Evolutionary conservation across 2,113 vertebrate species (phyloP).

Genomic region (Narcine bancroftii): DNA sequence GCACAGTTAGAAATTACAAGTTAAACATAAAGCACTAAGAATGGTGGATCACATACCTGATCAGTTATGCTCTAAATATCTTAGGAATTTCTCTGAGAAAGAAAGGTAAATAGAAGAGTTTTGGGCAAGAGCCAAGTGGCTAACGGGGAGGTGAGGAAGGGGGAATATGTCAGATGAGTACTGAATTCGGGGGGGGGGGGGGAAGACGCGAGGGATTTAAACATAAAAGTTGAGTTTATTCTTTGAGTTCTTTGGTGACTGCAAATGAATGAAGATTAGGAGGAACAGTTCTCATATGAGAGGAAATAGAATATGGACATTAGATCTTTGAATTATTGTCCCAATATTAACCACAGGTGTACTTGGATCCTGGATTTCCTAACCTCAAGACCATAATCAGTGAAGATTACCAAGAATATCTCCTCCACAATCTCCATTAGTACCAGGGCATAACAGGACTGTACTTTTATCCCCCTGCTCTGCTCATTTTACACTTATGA

Average conservation of each 20-base stretch:
- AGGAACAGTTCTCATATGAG: background rate
- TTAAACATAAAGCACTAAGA: background rate
- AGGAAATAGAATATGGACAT: background rate
- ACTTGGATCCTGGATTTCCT: no score
- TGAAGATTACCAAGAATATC: no score
- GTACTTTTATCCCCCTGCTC: no score
- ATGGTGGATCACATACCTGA: background rate
- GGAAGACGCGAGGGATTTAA: background rate
- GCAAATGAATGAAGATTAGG: background rate
- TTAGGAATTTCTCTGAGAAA: background rate
- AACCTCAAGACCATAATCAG: no score
- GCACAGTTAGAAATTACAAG: background rate
- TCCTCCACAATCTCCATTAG: no score
- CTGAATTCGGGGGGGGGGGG: background rate
- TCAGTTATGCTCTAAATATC: background rate
- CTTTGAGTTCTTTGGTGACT: background rate
- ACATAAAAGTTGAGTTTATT: background rate
- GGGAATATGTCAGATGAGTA: background rate
- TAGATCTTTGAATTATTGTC: background rate
- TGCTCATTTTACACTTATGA: no score
- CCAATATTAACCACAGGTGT: background rate
- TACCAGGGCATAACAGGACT: no score
- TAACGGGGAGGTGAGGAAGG: background rate
- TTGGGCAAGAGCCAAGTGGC: background rate
- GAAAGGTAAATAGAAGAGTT: background rate